A percentile compares a stretch with the other conserved stretches of the same genome.
phyloP scores from a whole-genome alignment of 2,113 vertebrate species.

The Zapornia atra region DNA sequence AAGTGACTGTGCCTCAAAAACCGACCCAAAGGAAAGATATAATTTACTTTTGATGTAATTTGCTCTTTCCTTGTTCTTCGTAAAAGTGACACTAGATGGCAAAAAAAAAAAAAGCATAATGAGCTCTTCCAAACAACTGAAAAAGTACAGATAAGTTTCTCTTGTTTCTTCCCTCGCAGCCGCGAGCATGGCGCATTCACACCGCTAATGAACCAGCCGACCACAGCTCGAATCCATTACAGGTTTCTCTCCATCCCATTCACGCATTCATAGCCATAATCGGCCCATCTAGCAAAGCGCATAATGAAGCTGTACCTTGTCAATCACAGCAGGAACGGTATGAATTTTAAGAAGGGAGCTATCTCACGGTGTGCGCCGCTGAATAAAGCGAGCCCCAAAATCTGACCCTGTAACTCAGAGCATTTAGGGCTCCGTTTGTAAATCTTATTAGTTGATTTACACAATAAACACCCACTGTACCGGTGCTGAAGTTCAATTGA shows the following conservation, averaged over 20 bases:
- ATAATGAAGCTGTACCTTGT: constrained; percentile 80
- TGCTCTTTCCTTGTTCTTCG: constrained; percentile 6
- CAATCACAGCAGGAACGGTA: constrained; percentile 75
- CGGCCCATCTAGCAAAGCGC: constrained; percentile 71
- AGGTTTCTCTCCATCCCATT: constrained; percentile 79
- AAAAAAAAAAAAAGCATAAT: constrained; percentile 4
- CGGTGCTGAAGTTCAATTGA: constrained; percentile 24
- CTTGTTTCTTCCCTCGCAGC: background rate
- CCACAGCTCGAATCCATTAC: constrained; percentile 85
- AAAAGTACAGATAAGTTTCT: constrained; percentile 26
- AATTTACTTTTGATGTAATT: constrained; percentile 31
- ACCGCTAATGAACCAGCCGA: constrained; percentile 80
- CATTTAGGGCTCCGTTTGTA: constrained; percentile 47
- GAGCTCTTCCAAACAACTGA: constrained; percentile 49
- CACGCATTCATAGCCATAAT: constrained; percentile 79
- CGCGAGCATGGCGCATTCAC: constrained; percentile 55
- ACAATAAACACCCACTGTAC: constrained; percentile 17
- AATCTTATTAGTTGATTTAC: constrained; percentile 50
- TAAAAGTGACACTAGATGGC: background rate
- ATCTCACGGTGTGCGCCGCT: constrained; percentile 54
- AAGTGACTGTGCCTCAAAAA: constrained; percentile 31
- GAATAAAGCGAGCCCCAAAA: constrained; percentile 67
- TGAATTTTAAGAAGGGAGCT: constrained; percentile 74
- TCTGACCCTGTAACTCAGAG: constrained; percentile 66
- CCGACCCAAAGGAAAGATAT: background rate